A percentile compares a stretch with the other conserved stretches of the same genome.
These are phyloP conservation scores for Aphaenogaster rudis DNA, from an alignment of 1,140 invertebrate species.

Conservation along the genomic window DNA sequence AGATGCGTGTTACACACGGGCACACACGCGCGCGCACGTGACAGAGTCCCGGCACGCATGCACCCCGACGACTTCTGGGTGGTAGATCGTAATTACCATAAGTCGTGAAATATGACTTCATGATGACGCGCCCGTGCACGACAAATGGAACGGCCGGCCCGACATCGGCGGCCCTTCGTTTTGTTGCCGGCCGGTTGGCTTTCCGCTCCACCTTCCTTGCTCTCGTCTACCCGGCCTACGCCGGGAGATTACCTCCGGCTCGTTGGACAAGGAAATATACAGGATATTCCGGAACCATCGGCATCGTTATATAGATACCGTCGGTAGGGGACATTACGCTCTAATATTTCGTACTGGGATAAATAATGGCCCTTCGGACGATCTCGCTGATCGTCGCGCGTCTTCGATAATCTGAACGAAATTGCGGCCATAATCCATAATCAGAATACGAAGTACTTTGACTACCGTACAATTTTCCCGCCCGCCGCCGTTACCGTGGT, in stretches of 20 bases:
- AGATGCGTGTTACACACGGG: conserved; percentile 35
- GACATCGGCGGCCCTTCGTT: conserved; percentile 41
- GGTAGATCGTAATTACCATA: conserved; percentile 85
- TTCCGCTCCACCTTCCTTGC: conserved; percentile 10
- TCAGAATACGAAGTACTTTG: conserved; percentile 14
- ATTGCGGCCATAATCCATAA: conserved; percentile 11
- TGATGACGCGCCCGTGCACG: conserved; percentile 81
- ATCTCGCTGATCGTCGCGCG: background rate
- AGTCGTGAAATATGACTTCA: conserved; percentile 86
- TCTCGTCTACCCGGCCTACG: background rate
- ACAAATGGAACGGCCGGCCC: conserved; percentile 82
- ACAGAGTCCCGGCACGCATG: conserved; percentile 76
- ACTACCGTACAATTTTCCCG: conserved; percentile 27
- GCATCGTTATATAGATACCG: background rate
- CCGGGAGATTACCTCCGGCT: conserved; percentile 7
- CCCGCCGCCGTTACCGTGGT: background rate
- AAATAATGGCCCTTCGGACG: background rate
- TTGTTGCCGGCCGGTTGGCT: conserved; percentile 19
- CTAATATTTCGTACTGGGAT: background rate
- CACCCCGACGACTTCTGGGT: conserved; percentile 82
- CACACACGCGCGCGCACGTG: conserved; percentile 55
- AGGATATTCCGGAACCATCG: conserved; percentile 9
- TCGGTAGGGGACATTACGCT: background rate
- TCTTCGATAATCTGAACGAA: conserved; percentile 23
- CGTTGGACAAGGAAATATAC: conserved; percentile 37